Evolutionary conservation across 2,888 invertebrate species (phyloP).

Genomic region (Amiota minor): DNA sequence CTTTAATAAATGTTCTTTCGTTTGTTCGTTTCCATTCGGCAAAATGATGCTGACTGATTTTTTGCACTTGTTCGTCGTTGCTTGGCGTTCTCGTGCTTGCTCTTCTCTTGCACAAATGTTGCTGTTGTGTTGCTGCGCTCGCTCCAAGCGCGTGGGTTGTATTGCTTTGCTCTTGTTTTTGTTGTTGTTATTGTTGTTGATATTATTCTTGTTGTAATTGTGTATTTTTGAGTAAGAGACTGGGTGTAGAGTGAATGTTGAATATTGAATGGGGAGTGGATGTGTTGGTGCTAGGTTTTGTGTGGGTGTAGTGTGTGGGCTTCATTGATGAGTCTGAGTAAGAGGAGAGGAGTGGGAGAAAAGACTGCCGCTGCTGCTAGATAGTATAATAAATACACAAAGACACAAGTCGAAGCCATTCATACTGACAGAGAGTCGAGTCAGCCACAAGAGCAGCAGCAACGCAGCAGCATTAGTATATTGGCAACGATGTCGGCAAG

Average conservation of each 20-base stretch:
- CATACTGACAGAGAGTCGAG: conserved; percentile 13
- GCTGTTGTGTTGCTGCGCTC: background rate
- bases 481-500: background rate
- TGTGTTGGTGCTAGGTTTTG: background rate
- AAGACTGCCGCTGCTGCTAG: background rate
- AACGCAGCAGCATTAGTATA: too few relatives aligned
- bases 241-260: conserved; percentile 1
- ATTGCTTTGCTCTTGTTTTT: background rate
- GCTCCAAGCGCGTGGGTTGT: background rate
- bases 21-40: background rate
- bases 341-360: background rate
- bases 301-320: background rate
- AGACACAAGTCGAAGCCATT: conserved; percentile 16
- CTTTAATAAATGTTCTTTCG: background rate
- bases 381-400: background rate
- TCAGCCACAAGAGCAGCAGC: too few relatives aligned
- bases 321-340: background rate
- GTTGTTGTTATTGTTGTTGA: too few relatives aligned
- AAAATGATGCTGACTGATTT: too few relatives aligned
- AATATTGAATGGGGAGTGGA: background rate
- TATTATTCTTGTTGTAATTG: too few relatives aligned
- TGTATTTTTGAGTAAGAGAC: background rate
- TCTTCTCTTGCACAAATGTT: background rate
- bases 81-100: background rate
- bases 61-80: background rate